Base-by-base conservation (phyloP, 2,113 vertebrate genomes). In the Circaetus cinerascens region DNA sequence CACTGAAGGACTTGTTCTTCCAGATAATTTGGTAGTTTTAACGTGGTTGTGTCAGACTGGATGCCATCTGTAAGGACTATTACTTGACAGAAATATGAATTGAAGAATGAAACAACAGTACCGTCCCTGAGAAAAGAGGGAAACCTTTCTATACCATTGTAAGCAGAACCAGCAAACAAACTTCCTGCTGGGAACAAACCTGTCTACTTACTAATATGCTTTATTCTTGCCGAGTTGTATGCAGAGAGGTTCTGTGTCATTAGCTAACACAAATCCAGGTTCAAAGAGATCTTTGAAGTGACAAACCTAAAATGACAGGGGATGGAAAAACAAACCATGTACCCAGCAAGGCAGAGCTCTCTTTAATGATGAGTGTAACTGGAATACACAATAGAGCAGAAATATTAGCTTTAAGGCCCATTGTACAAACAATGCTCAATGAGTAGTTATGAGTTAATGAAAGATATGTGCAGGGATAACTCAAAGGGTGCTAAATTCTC, bases 221-320 rank as follows among this genome's bases (percentile, higher is more conserved):
- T 92, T 94, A 41, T 85, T 95, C 84, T 94, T 90, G 57, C 50
- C 1, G 9, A 80, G 50, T 22, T 94, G 53, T 94, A 56, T 55
- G 38, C 67, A 88, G 63, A 86, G 71, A 86, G 32, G 20, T 50
- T 95, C 84, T 91, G 45, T 94, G 90, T 69, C 62, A 94, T 95
- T 91, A 94, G 57, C 81, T 95, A 83, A 96, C 84, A 86, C 23
- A 91, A 94, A 90, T 56, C 27, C 74, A 86, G 34, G 57, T 76
- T 96, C 87, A 97, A 96, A 96, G 74, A 81, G 55, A 86, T 90
- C 71, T 96, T 94, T 95, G 91, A 97, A 95, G 85, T 86, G 67
- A 94, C 81, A 95, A 94, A 95, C 16, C 12, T 82, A 59, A 95
- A 91, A 93, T 77, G 89, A 76, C 53, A 91, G 38, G 29, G 51